phyloP scores from a whole-genome alignment of 2,797 vertebrate species.

The Argyrosomus regius region DNA sequence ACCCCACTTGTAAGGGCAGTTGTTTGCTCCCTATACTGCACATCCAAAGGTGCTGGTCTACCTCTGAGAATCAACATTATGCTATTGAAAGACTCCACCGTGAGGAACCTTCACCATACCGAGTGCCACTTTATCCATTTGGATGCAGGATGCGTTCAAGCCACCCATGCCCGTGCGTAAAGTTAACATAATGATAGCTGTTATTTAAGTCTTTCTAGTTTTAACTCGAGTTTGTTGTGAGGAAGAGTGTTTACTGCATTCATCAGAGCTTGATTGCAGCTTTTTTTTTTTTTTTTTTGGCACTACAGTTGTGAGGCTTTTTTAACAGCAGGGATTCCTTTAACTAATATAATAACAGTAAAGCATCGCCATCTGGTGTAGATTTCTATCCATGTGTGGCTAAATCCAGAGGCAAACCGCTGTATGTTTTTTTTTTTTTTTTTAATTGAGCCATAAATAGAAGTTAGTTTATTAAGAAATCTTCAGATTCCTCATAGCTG shows the following conservation, averaged over 20 bases:
- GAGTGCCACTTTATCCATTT: not conserved
- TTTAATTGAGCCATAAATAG: constrained; percentile 10
- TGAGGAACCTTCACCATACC: too few relatives aligned
- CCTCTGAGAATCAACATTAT: not conserved
- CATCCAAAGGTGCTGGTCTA: not conserved
- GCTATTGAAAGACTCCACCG: too few relatives aligned
- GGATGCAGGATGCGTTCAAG: not conserved
- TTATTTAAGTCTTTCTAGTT: not conserved
- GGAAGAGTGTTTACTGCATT: constrained; percentile 1
- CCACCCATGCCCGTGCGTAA: not conserved
- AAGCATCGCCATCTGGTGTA: constrained; percentile 72
- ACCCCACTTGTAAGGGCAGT: not conserved
- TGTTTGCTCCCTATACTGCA: not conserved
- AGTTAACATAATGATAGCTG: not conserved
- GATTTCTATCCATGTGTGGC: constrained; percentile 19
- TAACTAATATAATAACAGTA: constrained; percentile 38
- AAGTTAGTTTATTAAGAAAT: constrained; percentile 13
- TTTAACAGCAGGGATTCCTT: constrained; percentile 31
- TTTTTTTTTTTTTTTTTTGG: not conserved
- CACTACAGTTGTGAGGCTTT: constrained; percentile 18
- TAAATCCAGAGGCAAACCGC: constrained; percentile 41
- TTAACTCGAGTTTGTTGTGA: too few relatives aligned
- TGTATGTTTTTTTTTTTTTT: not conserved
- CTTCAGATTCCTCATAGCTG: not conserved
- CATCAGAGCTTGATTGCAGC: constrained; percentile 15